Evolutionary conservation across 2,888 invertebrate species (phyloP).

Genomic region (Chirona hameri): DNA sequence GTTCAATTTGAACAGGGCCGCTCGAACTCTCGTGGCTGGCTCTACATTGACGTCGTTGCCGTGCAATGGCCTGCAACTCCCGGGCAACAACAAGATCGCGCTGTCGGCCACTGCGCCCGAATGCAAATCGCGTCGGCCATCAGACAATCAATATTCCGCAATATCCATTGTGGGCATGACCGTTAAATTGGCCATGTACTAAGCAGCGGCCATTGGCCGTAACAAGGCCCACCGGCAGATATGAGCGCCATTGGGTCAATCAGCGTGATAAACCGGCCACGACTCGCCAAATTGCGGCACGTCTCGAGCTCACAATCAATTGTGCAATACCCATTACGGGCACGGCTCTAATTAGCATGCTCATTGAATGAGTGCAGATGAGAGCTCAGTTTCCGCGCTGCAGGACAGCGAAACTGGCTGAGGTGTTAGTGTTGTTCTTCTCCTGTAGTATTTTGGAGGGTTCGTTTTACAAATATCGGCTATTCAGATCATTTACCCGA

Average conservation of each 20-base stretch:
- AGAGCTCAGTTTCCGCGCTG: too few species aligned
- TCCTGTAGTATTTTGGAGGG: background rate
- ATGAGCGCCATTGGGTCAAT: too few species aligned
- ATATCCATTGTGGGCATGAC: background rate
- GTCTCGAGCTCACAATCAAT: background rate
- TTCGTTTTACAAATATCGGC: too few species aligned
- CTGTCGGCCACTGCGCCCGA: too few species aligned
- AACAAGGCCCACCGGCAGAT: background rate
- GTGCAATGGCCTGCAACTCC: too few species aligned
- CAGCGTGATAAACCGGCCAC: background rate
- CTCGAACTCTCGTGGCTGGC: too few species aligned
- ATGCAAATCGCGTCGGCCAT: background rate
- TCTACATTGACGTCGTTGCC: too few species aligned
- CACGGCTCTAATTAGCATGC: background rate
- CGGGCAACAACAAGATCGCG: too few species aligned
- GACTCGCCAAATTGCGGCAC: background rate
- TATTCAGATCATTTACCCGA: too few species aligned
- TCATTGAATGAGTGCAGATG: background rate
- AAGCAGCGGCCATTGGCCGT: background rate
- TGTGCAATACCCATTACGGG: too few species aligned
- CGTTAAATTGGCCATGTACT: background rate
- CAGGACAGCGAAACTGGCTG: background rate
- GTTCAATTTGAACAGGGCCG: too few species aligned
- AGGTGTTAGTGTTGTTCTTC: background rate
- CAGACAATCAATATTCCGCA: background rate